These are phyloP conservation scores for Pelusios castaneus DNA, from an alignment of 2,113 vertebrate species.

Conservation along the genomic window DNA sequence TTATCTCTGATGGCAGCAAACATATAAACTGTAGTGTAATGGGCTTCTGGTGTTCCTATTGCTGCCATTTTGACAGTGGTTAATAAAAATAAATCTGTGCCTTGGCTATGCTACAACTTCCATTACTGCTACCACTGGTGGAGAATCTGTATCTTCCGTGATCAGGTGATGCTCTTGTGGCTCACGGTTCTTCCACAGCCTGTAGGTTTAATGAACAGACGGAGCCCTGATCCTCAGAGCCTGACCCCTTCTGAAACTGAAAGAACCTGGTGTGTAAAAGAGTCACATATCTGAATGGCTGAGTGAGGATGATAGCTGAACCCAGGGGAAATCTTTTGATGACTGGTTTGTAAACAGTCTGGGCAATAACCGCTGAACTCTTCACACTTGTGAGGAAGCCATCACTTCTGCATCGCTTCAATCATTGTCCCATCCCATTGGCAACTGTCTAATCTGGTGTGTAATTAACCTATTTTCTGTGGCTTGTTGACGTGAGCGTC, in stretches of 20 bases:
- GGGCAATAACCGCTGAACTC: background rate
- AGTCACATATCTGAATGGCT: background rate
- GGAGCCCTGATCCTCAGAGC: fast-evolving
- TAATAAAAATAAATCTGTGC: background rate
- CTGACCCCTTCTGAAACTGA: background rate
- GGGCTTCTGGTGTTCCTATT: background rate
- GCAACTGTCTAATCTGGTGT: background rate
- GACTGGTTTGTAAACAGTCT: background rate
- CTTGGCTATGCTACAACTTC: background rate
- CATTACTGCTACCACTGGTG: background rate
- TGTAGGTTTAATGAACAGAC: background rate
- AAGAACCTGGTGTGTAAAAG: no score
- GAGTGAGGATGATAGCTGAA: background rate
- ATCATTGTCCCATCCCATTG: background rate
- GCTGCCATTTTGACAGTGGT: background rate
- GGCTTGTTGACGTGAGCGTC: fast-evolving
- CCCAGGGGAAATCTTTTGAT: background rate
- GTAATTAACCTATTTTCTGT: background rate
- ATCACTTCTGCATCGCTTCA: background rate
- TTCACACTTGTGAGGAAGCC: fast-evolving
- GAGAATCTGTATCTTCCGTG: background rate
- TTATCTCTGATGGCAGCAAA: background rate
- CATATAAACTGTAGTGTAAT: background rate
- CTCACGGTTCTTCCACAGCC: fast-evolving
- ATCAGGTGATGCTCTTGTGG: background rate